Percentiles rank a stretch among this genome's conserved stretches.
These are phyloP conservation scores for Pogonocichla stellata DNA, from an alignment of 2,113 vertebrate genomes.

Conservation along the genomic window DNA sequence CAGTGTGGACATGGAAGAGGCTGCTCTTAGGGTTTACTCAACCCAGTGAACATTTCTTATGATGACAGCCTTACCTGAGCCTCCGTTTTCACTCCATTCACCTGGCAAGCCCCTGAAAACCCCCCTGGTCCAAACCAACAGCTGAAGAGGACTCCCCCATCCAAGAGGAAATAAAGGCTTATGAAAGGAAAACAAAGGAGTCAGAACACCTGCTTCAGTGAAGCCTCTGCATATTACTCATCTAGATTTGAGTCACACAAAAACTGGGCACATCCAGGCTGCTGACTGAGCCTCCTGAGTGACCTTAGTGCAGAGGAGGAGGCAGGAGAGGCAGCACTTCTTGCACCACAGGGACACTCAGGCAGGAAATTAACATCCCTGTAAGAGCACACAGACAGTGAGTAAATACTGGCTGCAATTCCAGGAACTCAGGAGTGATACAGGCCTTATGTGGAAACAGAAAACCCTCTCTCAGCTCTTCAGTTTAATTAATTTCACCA, in stretches of 20 bases:
- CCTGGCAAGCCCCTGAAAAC: neutral
- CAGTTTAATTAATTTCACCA: neutral
- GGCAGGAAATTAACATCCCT: neutral
- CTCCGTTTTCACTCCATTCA: neutral
- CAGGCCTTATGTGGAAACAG: neutral
- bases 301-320: neutral
- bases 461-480: neutral
- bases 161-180: neutral
- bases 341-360: accelerated
- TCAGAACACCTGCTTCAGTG: neutral
- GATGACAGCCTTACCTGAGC: neutral
- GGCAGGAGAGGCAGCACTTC: neutral
- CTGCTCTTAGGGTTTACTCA: neutral
- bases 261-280: neutral
- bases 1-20: accelerated
- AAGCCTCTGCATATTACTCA: neutral
- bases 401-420: neutral
- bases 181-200: neutral
- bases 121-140: neutral
- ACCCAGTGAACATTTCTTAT: neutral
- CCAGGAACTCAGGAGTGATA: neutral
- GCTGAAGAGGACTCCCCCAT: accelerated
- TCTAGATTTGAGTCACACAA: neutral
- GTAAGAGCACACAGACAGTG: neutral
- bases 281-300: neutral